Conservation (phyloP, 2,113 vertebrate species). For the Strigops habroptila region DNA sequence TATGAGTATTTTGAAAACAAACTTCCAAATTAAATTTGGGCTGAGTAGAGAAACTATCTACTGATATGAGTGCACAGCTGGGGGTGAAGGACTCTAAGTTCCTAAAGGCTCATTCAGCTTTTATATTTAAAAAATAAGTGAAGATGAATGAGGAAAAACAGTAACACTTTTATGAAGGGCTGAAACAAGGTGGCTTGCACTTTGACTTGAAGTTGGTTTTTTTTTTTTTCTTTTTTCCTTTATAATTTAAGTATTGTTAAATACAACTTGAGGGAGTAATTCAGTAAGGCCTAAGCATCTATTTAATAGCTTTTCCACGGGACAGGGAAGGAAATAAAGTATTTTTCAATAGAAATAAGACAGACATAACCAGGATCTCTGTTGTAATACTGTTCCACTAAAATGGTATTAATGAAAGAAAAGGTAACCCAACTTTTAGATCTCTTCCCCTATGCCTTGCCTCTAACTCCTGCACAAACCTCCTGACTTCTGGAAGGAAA, state of each 20-base stretch:
- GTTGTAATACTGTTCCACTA: neutral
- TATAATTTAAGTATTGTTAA: slow-evolving; percentile 7
- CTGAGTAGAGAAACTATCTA: neutral
- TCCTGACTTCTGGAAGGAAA: neutral
- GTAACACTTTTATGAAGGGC: slow-evolving; percentile 34
- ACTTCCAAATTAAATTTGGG: neutral
- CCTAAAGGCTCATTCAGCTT: slow-evolving; percentile 25
- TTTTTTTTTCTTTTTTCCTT: neutral
- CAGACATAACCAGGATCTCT: neutral
- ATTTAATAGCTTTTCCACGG: neutral
- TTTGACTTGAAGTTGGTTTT: slow-evolving; percentile 33
- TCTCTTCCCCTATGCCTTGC: neutral
- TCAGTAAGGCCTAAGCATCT: neutral
- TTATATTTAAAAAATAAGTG: slow-evolving; percentile 32
- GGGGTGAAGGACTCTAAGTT: neutral
- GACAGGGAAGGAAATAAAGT: neutral
- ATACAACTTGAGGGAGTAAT: neutral
- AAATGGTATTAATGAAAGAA: neutral
- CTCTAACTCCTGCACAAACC: neutral
- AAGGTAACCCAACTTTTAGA: neutral
- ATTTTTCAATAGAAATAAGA: neutral
- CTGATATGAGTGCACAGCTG: neutral
- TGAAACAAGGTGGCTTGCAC: slow-evolving; percentile 50
- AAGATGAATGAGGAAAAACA: slow-evolving; percentile 44
- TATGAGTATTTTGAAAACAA: slow-evolving; percentile 2